phyloP scores from a whole-genome alignment of 2,113 vertebrate genomes.

The Podarcis raffonei region DNA sequence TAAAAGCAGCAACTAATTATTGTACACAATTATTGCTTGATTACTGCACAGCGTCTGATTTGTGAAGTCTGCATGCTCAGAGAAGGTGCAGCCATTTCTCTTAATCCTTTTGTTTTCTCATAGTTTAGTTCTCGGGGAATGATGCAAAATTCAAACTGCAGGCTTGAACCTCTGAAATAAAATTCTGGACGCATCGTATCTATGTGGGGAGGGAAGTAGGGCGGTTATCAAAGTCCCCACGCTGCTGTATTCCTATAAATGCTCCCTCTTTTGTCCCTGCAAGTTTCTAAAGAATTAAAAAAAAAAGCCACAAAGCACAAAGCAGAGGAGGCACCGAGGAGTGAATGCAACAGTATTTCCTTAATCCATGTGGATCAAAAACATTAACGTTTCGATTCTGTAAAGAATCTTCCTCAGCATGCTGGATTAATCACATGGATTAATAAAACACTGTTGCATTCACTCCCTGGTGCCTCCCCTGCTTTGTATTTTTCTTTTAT shows the following conservation, averaged over 20 bases:
- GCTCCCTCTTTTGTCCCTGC: slow-evolving; percentile 72
- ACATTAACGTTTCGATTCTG: slow-evolving; percentile 69
- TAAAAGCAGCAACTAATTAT: slow-evolving; percentile 1
- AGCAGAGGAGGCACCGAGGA: slow-evolving; percentile 68
- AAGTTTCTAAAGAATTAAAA: slow-evolving; percentile 67
- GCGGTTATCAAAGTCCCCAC: slow-evolving; percentile 62
- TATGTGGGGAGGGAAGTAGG: slow-evolving; percentile 44
- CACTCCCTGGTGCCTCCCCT: slow-evolving; percentile 65
- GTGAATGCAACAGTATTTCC: slow-evolving; percentile 74
- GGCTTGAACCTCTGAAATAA: slow-evolving; percentile 60
- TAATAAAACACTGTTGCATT: slow-evolving; percentile 76
- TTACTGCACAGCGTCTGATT: slow-evolving; percentile 39
- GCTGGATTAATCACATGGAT: slow-evolving; percentile 80
- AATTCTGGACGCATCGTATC: slow-evolving; percentile 61
- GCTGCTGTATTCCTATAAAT: slow-evolving; percentile 69
- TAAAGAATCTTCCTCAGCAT: slow-evolving; percentile 78
- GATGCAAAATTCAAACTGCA: slow-evolving; percentile 62
- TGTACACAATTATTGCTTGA: slow-evolving; percentile 31
- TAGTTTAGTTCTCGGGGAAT: slow-evolving; percentile 58
- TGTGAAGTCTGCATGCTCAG: not conserved
- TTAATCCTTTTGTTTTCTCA: slow-evolving; percentile 54
- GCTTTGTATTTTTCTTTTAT: slow-evolving; percentile 71
- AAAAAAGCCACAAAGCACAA: slow-evolving; percentile 66
- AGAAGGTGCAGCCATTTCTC: slow-evolving; percentile 48
- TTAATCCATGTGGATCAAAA: slow-evolving; percentile 79